Base-by-base conservation (phyloP, 2,797 vertebrate species). In the Enteromius anoplus region DNA sequence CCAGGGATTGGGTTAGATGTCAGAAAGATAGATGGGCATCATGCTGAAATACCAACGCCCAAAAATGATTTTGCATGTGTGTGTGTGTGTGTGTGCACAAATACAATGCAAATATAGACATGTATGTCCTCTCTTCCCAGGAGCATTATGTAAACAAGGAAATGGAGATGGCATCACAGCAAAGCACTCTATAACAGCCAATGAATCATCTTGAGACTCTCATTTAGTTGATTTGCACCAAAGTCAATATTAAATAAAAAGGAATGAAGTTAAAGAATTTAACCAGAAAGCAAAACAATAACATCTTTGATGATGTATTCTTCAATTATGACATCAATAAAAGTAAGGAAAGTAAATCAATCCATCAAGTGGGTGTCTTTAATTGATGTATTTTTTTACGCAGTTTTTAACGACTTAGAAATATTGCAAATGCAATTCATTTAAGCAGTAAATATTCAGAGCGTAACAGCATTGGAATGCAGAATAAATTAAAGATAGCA, bases 11-110 rank as follows among this genome's bases (percentile, higher is more conserved):
- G 94, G 94, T 95, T 95, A 95, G 92, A 95, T 94, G 94, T 95
- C 94, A 95, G 91, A 94, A 95, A 95, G 94, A 95, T 94, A 95
- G 93, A 95, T 95, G 94, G 93, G 92, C 91, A 92, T 94, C 91
- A 92, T 92, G 92, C 89, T 90, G 75, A 88, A 90, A 91, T 91
- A 90, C 87, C 87, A 90, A 62, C 72, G 84, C 83, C 86, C 82
- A 85, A 86, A 92, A 90, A 95, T 93, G 89, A 91, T 93, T 93
- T 92, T 93, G 93, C 93, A 92, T 93, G 88, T 88, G 87, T 91
- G 91, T 90, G 88, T 87, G 87, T 88, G 86, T 83, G 81, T 83
- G 81, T 60, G 68, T 68, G 72, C 82, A 81, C 85, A 84, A 82
- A 70, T 78, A 78, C 78, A 84, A 87, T 81, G 84, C 80, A 80